Evolutionary conservation across 1,140 invertebrate genomes (phyloP).

Genomic region (Sweltsa coloradensis): DNA sequence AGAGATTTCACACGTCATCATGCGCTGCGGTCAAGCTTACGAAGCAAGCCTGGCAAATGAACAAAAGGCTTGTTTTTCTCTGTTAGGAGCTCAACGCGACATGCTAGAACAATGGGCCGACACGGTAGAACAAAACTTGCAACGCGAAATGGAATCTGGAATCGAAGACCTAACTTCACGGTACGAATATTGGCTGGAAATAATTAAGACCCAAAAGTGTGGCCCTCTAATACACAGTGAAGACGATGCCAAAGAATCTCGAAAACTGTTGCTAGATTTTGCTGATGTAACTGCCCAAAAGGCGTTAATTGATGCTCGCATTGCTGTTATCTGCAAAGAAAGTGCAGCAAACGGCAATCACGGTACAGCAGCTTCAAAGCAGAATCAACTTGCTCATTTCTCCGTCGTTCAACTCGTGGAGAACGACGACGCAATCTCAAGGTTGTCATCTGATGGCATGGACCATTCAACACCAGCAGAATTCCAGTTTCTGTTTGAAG

Average conservation of each 20-base stretch:
- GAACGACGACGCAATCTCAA: too few species aligned
- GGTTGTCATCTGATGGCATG: too few species aligned
- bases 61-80: conserved; percentile 20
- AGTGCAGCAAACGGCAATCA: conserved; percentile 29
- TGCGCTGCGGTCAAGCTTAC: conserved; percentile 48
- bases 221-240: conserved; percentile 12
- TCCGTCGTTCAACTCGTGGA: too few species aligned
- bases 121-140: conserved; percentile 49
- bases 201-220: conserved; percentile 17
- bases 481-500: too few species aligned
- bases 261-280: conserved; percentile 29
- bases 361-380: too few species aligned
- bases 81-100: conserved; percentile 45
- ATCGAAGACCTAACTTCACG: conserved; percentile 47
- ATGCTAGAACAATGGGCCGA: conserved; percentile 54
- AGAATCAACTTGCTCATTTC: too few species aligned
- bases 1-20: conserved; percentile 57
- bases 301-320: conserved; percentile 57
- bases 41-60: conserved; percentile 32
- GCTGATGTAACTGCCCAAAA: conserved; percentile 64
- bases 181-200: conserved; percentile 40
- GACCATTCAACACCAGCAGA: too few species aligned
- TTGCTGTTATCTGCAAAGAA: conserved; percentile 39
- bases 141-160: conserved; percentile 51
- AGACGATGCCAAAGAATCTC: conserved; percentile 13